Conservation (phyloP, 2,113 vertebrate species). For the Machaerirhynchus nigripectus region DNA sequence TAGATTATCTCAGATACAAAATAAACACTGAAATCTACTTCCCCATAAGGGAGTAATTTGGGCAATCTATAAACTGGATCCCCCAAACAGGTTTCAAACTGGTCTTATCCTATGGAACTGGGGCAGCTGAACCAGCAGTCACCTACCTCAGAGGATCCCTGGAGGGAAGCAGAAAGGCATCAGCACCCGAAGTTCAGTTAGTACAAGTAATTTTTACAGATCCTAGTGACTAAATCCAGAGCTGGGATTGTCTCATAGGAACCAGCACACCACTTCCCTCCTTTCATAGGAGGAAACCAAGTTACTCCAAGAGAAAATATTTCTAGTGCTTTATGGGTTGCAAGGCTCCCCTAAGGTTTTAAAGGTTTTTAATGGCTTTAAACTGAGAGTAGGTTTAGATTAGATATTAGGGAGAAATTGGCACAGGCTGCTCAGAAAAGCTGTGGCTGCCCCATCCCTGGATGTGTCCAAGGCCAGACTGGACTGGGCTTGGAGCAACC, state of each 20-base stretch:
- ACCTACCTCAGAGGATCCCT: neutral
- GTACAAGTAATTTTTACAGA: neutral
- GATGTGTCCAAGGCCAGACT: neutral
- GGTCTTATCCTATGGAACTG: neutral
- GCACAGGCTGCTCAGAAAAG: neutral
- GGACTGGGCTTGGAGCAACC: neutral
- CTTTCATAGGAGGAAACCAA: neutral
- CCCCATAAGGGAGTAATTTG: neutral
- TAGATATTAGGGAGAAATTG: neutral
- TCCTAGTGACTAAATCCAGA: neutral
- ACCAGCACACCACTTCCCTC: neutral
- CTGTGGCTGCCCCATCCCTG: neutral
- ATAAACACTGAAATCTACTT: neutral
- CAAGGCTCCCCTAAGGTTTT: neutral
- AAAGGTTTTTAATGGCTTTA: neutral
- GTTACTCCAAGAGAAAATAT: neutral
- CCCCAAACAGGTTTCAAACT: neutral
- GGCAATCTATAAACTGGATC: neutral
- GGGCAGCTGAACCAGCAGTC: neutral
- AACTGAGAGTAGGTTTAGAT: neutral
- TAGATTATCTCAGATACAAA: neutral
- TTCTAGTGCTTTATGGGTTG: neutral
- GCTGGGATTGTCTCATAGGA: neutral
- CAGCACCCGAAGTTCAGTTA: neutral
- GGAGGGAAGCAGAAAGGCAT: neutral